These are phyloP conservation scores for Cotesia vestalis DNA, from an alignment of 1,140 invertebrate genomes.

Conservation along the genomic window DNA sequence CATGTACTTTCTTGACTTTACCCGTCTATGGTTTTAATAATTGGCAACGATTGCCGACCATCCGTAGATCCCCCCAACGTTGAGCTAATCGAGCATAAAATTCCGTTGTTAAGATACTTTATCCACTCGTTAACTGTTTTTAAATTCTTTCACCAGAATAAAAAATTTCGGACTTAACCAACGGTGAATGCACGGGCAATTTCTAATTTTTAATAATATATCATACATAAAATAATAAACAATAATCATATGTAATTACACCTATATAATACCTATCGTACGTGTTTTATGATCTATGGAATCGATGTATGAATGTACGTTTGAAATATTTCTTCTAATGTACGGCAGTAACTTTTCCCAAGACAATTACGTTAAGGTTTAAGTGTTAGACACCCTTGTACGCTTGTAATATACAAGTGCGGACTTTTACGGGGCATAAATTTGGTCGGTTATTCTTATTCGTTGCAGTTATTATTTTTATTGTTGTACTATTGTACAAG, in stretches of 20 bases:
- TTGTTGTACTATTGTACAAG: conserved; percentile 17
- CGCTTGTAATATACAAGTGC: conserved; percentile 5
- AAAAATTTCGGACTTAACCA: background rate
- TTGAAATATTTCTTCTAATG: background rate
- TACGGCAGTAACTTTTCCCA: background rate
- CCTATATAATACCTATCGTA: too few species aligned
- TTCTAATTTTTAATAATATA: background rate
- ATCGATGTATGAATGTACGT: background rate
- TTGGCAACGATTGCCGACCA: conserved; percentile 38
- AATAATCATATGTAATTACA: too few species aligned
- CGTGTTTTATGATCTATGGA: too few species aligned
- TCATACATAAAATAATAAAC: background rate
- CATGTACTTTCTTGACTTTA: background rate
- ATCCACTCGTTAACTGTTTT: background rate
- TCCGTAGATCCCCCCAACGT: conserved; percentile 19
- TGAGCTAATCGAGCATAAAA: conserved; percentile 28
- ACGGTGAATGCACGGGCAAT: too few species aligned
- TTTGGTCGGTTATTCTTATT: conserved; percentile 33
- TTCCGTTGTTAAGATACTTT: conserved; percentile 20
- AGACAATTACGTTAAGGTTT: conserved; percentile 6
- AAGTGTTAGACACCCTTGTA: background rate
- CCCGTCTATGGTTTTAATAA: conserved; percentile 7
- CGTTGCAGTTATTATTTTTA: conserved; percentile 14
- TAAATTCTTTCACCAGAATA: background rate
- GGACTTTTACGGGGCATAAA: conserved; percentile 40